A percentile compares a stretch with the other conserved stretches of the same genome.
Evolutionary conservation across 2,797 vertebrate genomes (phyloP).

Genomic region (Sebastes hopkinsi): DNA sequence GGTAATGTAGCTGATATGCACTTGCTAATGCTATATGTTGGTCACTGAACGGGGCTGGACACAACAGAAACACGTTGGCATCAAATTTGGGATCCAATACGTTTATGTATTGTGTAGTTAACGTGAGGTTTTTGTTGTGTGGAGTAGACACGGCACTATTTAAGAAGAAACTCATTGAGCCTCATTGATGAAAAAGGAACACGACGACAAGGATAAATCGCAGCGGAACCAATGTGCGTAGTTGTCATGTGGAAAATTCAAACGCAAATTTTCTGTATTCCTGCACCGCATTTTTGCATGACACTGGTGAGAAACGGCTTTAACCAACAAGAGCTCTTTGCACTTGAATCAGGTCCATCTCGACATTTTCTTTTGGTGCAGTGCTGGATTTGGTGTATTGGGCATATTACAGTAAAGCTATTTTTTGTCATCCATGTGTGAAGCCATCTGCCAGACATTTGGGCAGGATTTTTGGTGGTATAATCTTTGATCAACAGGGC

Average conservation of each 20-base stretch:
- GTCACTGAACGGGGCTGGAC: not conserved
- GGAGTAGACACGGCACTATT: no score
- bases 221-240: no score
- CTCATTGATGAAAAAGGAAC: no score
- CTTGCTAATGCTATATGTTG: not conserved
- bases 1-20: not conserved
- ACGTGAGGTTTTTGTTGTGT: no score
- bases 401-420: not conserved
- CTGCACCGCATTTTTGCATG: no score
- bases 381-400: not conserved
- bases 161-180: no score
- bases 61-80: not conserved
- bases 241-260: no score
- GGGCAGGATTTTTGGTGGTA: not conserved
- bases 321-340: not conserved
- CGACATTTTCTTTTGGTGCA: not conserved
- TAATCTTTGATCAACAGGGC: not conserved
- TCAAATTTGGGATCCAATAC: no score
- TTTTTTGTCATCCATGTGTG: not conserved
- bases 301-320: not conserved
- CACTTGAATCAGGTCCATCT: not conserved
- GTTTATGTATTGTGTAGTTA: no score
- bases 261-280: no score
- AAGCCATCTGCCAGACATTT: not conserved
- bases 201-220: no score